Evolutionary conservation across 2,113 vertebrate species (phyloP).

Genomic region (Prietella phreatophila): DNA sequence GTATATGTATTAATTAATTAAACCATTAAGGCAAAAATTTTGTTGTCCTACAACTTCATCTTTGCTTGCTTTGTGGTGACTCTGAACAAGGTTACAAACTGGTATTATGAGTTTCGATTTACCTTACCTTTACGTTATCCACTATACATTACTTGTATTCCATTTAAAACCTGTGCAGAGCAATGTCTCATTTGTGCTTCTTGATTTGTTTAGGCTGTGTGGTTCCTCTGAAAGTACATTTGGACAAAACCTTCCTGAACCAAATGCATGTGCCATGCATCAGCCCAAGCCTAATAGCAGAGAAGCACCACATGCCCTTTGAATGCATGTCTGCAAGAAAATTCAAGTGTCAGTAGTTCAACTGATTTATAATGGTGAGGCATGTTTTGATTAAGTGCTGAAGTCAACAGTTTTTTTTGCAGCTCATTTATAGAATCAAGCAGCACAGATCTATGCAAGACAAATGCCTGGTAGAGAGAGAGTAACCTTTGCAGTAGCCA

Average conservation of each 20-base stretch:
- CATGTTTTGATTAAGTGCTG: constrained; percentile 70
- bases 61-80: background rate
- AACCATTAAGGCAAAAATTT: background rate
- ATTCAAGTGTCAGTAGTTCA: constrained; percentile 79
- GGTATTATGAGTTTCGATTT: background rate
- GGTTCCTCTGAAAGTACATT: constrained; percentile 61
- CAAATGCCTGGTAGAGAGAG: constrained; percentile 64
- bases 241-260: constrained; percentile 67
- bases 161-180: background rate
- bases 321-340: constrained; percentile 67
- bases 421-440: constrained; percentile 75
- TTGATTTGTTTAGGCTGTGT: constrained; percentile 48
- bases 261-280: constrained; percentile 73
- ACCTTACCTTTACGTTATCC: background rate
- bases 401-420: constrained; percentile 68
- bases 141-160: background rate
- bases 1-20: background rate
- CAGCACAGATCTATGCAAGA: constrained; percentile 71
- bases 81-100: background rate
- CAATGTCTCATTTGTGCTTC: constrained; percentile 15
- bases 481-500: constrained; percentile 73
- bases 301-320: constrained; percentile 70
- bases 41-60: background rate
- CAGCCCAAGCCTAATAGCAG: constrained; percentile 66
- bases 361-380: constrained; percentile 79